Percentiles rank a stretch among this genome's conserved stretches.
These are phyloP conservation scores for Caenorhabditis auriculariae DNA, from an alignment of 2,888 invertebrate genomes.

Conservation along the genomic window DNA sequence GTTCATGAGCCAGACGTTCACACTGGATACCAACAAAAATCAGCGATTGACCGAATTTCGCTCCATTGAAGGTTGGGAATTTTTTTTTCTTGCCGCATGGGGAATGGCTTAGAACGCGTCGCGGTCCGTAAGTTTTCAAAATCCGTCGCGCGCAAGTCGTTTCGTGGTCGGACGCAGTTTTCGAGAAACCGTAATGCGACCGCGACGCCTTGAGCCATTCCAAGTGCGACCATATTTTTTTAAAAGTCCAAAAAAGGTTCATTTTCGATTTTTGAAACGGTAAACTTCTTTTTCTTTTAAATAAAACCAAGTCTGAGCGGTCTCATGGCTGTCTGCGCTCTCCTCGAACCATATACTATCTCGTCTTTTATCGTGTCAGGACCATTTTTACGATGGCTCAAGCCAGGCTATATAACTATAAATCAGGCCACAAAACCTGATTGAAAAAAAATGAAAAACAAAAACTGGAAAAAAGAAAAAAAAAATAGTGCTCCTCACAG, in stretches of 20 bases:
- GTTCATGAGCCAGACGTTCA: slow-evolving; percentile 34
- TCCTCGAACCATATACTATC: no score
- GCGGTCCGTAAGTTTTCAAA: neutral
- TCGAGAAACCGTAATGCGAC: neutral
- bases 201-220: neutral
- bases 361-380: no score
- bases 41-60: slow-evolving; percentile 27
- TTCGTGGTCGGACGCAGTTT: neutral
- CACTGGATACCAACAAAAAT: slow-evolving; percentile 29
- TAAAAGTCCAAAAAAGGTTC: neutral
- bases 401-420: no score
- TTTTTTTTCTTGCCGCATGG: neutral
- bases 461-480: no score
- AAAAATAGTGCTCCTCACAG: no score
- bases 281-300: no score
- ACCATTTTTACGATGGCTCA: no score
- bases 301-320: no score
- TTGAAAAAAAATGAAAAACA: no score
- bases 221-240: neutral
- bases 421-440: no score
- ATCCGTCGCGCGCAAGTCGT: neutral
- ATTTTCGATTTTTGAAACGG: no score
- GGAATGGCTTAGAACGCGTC: neutral
- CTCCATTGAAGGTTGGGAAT: slow-evolving; percentile 25
- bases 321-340: no score